Conservation (phyloP, 2,888 invertebrate genomes). For the Drosophila phalerata region DNA sequence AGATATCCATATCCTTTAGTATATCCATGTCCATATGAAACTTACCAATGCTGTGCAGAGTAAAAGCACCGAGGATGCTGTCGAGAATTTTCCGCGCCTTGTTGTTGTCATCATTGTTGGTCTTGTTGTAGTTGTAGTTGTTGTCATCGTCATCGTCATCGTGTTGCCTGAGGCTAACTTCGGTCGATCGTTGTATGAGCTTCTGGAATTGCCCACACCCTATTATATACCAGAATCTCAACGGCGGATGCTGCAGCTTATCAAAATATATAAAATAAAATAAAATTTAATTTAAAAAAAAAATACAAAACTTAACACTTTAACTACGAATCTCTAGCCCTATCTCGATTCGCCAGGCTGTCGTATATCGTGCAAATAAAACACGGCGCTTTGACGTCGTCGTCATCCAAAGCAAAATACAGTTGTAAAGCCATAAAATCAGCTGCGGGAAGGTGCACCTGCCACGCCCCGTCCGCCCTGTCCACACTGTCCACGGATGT, state of each 20-base stretch:
- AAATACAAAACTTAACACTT: neutral
- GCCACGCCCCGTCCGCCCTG: constrained; percentile 31
- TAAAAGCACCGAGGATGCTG: constrained; percentile 47
- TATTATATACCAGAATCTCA: constrained; percentile 62
- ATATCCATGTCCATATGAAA: neutral
- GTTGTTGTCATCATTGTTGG: constrained; percentile 39
- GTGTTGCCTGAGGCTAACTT: constrained; percentile 76
- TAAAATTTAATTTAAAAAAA: neutral
- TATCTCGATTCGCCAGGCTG: constrained; percentile 45
- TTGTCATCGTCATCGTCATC: constrained; percentile 68
- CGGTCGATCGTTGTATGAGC: constrained; percentile 79
- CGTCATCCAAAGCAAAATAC: constrained; percentile 59
- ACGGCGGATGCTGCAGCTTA: constrained; percentile 70
- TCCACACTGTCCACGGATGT: constrained; percentile 52
- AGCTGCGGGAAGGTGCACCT: constrained; percentile 35
- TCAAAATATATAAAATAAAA: constrained; percentile 33
- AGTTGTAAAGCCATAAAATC: constrained; percentile 72
- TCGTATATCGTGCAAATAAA: constrained; percentile 65
- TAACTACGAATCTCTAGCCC: constrained; percentile 39
- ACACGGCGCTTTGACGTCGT: constrained; percentile 42
- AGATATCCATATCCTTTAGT: constrained; percentile 31
- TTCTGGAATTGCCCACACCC: constrained; percentile 30
- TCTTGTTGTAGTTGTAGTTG: constrained; percentile 28
- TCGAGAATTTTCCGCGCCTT: constrained; percentile 53
- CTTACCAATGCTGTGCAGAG: constrained; percentile 68